Base-by-base conservation (phyloP, 2,113 vertebrate species). In the Myrmecobius fasciatus region DNA sequence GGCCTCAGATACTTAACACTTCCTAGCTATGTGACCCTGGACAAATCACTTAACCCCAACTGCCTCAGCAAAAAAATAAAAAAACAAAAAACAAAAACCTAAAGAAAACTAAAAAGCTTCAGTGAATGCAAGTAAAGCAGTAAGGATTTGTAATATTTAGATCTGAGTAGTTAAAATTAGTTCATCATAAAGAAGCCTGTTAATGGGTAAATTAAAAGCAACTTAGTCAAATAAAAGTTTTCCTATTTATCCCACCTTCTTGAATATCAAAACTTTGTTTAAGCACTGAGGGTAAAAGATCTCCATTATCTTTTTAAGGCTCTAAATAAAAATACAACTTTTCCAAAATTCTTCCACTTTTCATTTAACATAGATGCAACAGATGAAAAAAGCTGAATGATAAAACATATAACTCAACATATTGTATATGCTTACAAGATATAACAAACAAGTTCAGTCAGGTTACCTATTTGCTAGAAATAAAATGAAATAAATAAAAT, bases 121-220 rank as follows among this genome's bases (percentile, higher is more conserved):
- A 28, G 48, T 56, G 3, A 31, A 92, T 83, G 89, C 96, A 93
- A 90, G 22, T 0, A 83, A 94, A 94, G 9, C 83, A 8, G 67
- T 93, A 2, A 96, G 12, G 75, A 91, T 75, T 95, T 93, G 67
- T 0, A 93, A 28, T 91, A 53, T 28, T 17, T 43, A 22, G 53
- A 95, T 53, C 36, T 46, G 93, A 96, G 60, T 0, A 88, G 89
- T 36, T 94, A 97, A 97, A 92, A 75, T 53, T 49, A 94, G n/a
- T 93, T 12, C 89, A 90, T 83, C 11, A 97, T 0, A 91, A 31
- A 60, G 94, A 94, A 83, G 36, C 14, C 94, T 60, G 94, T 43
- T 89, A 91, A 83, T 89, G 93, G 8, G 88, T 43, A 47, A 92
- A 43, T 89, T 91, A 89, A 43, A 89, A 91, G n/a, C 83, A 91